Conservation (phyloP, 1,140 invertebrate species). For the Lepidurus packardi region DNA sequence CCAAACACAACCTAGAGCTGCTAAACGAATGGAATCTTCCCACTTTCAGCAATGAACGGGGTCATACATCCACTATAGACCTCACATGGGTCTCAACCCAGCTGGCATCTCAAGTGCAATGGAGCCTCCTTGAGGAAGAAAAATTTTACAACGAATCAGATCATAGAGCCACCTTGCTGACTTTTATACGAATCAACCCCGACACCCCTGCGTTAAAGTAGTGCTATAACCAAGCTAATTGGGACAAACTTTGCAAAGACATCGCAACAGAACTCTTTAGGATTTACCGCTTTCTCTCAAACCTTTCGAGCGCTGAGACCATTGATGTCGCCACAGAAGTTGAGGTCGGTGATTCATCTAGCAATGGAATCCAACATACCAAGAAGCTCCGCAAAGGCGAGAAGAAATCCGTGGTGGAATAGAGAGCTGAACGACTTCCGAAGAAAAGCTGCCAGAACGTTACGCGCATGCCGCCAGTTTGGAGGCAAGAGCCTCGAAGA, state of each 20-base stretch:
- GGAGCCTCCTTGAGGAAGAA: neutral
- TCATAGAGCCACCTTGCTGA: conserved; percentile 7
- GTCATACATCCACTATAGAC: neutral
- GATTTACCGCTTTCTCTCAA: neutral
- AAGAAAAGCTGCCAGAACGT: neutral
- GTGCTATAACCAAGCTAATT: neutral
- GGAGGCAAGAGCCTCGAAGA: neutral
- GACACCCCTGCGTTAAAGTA: neutral
- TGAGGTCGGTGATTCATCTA: too few relatives aligned
- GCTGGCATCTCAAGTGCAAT: neutral
- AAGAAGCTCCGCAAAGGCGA: neutral
- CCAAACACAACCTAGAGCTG: neutral
- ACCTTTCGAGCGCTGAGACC: neutral
- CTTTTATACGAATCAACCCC: neutral
- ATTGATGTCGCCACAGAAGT: neutral
- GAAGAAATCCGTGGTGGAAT: conserved; percentile 1
- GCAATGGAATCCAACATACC: neutral
- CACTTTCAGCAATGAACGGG: neutral
- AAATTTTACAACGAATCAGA: neutral
- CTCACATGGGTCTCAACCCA: neutral
- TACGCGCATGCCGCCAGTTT: neutral
- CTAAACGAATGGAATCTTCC: neutral
- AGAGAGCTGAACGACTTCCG: neutral
- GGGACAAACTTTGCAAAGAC: neutral
- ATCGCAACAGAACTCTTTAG: neutral